Percentiles rank a stretch among this genome's conserved stretches.
phyloP scores from a whole-genome alignment of 23 tunicate species.

The Ciona savignyi region DNA sequence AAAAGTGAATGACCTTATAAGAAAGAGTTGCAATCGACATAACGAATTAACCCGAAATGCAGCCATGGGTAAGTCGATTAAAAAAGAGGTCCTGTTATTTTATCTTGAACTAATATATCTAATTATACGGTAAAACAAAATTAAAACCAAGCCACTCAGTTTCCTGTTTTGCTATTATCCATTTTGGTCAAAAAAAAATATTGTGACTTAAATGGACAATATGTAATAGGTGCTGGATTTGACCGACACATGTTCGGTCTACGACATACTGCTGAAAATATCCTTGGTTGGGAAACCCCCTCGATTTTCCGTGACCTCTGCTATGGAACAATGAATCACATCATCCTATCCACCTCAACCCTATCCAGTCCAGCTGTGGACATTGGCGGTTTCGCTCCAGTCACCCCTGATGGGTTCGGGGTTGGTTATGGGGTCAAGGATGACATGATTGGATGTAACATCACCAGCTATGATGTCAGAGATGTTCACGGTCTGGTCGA shows the following conservation, averaged over 20 bases:
- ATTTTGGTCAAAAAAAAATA: too few species aligned
- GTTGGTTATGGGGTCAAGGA: slow-evolving; percentile 84
- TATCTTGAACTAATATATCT: too few species aligned
- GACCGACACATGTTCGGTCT: slow-evolving; percentile 93
- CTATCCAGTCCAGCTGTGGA: slow-evolving; percentile 73
- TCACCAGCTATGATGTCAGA: slow-evolving; percentile 71
- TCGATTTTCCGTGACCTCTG: slow-evolving; percentile 47
- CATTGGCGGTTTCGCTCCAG: slow-evolving; percentile 98
- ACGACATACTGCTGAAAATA: slow-evolving; percentile 46
- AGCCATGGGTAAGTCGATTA: slow-evolving; percentile 88
- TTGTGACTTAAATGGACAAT: too few species aligned
- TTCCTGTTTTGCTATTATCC: too few species aligned
- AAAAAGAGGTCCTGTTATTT: too few species aligned
- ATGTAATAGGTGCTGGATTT: slow-evolving; percentile 63
- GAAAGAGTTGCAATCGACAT: slow-evolving; percentile 70
- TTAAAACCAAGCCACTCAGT: too few species aligned
- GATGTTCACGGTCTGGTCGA: slow-evolving; percentile 51
- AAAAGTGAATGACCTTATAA: slow-evolving; percentile 39
- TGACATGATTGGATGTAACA: slow-evolving; percentile 64
- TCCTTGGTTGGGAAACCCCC: slow-evolving; percentile 19
- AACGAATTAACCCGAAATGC: slow-evolving; percentile 74
- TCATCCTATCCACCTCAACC: slow-evolving; percentile 93
- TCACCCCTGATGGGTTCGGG: slow-evolving; percentile 92
- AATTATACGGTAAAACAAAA: too few species aligned
- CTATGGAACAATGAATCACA: slow-evolving; percentile 84